Evolutionary conservation across 2,797 vertebrate genomes (phyloP), one percentile per base, ranked within the genome.

Genomic region (Triplophysa bombifrons): DNA sequence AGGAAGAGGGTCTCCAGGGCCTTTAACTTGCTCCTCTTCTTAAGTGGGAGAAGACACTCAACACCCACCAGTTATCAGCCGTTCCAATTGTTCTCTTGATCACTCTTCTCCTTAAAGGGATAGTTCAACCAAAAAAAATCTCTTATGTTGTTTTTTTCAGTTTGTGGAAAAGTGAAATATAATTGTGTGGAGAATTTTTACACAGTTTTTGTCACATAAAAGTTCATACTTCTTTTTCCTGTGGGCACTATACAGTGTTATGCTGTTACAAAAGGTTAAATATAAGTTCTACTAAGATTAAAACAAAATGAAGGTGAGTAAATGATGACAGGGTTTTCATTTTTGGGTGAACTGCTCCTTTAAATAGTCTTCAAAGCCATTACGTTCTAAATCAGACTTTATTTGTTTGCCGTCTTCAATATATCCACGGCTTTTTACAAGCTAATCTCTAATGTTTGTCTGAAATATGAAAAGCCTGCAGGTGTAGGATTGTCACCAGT

Each of bases 1-100:
- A 78, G 67, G 51, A 74, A 69, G 44, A 70, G 73, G 50, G 74
- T 82, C 80, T 76, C 76, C 56, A 76, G 83, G 78, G 80, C 20
- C 56, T 74, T 67, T 56, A 48, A 65, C 27, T 76, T 66, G 68
- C 61, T 51, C 51, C 69, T 48, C 50, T 66, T 10, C 34, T 65
- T 56, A 34, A 76, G 76, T 78, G 48, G 58, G 58, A 64, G 63
- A 78, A 78, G 61, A 72, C 69, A 72, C 70, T 80, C 50, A 73
- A 66, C 69, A 56, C 50, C 60, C 25, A 58, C 60, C 61, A 65
- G 70, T 58, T 80, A 72, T 65, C 50, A 66, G 50, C 64, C 58
- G 61, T 72, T 72, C 25, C 0, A 38, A 16, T 64, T 78, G 30
- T 55, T 64, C 60, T 72, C 48, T 20, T 55, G 58, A 53, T 72